Percentiles rank a stretch among this genome's conserved stretches.
phyloP scores from a whole-genome alignment of 2,797 vertebrate species.

The Uromys caudimaculatus region DNA sequence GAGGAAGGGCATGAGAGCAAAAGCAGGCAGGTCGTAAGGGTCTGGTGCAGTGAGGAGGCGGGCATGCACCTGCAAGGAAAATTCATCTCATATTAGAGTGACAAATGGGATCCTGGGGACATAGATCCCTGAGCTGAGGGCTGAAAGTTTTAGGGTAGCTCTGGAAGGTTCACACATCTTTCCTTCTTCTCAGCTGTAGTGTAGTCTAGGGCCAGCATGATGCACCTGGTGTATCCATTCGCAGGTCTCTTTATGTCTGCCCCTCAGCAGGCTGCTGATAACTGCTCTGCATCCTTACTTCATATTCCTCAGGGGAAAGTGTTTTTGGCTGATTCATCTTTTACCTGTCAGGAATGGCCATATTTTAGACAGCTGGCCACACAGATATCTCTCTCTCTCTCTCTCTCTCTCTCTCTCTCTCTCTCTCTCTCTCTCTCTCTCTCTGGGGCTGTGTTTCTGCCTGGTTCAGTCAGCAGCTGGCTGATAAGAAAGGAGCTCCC shows the following conservation, averaged over 20 bases:
- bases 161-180: background rate
- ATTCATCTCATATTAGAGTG: background rate
- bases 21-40: too few relatives aligned
- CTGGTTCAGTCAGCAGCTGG: background rate
- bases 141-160: background rate
- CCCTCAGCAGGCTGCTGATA: background rate
- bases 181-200: background rate
- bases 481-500: background rate
- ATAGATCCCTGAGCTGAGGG: background rate
- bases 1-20: background rate
- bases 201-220: background rate
- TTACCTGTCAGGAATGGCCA: background rate
- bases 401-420: background rate
- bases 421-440: background rate
- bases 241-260: background rate
- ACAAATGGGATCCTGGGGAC: background rate
- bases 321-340: background rate
- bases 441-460: constrained; percentile 1
- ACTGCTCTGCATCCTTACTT: constrained; percentile 8
- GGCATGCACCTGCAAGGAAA: background rate
- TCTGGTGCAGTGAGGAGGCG: fast-evolving
- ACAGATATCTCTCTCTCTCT: background rate
- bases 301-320: background rate
- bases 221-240: background rate
- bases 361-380: background rate